Evolutionary conservation across 2,113 vertebrate genomes (phyloP), one percentile per base, ranked within the genome.

Genomic region (Crotalus tigris): DNA sequence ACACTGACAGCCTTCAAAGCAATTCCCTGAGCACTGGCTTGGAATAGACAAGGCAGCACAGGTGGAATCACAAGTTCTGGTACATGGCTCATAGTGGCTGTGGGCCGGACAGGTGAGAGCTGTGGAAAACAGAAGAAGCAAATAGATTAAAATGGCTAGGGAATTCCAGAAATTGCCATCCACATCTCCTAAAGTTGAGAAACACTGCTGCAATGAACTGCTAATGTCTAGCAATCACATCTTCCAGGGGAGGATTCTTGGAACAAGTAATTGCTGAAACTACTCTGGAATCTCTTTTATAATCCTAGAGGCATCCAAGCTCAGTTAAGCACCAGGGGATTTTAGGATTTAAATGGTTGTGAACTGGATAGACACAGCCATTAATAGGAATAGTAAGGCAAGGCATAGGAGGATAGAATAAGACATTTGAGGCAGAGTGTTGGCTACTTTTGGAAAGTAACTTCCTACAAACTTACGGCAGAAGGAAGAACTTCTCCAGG

Each of bases 1-100:
- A 23, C 88, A 89, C 54, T 89, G 55, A 57, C 88, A 89, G 54
- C 88, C 88, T 89, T 89, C 88, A 58, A 89, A 89, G 55, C 88
- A 89, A 19, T 23, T 58, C 88, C 23, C 39, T 89, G 88, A 39
- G 10, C 88, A 89, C 33, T 44, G 88, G 3, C 23, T 33, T 57
- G 54, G 88, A 44, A 10, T 13, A 23, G 55, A 58, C 10, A 89
- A 39, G 55, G 54, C 11, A 23, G 88, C 54, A 89, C 88, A 89
- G 33, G 19, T 58, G n/a, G 10, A 89, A 57, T 58, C 88, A 44
- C 88, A 89, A 13, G n/a, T 23, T 39, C 19, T 23, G 21, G 55
- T 89, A 39, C 88, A 89, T 5, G 54, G 21, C 33, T 44, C n/a
- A 39, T 89, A 58, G 11, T 89, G 88, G 54, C 88, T 89, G 54